Percentiles rank a stretch among this genome's conserved stretches.
Conservation (phyloP, 2,113 vertebrate species). For the Silurus asotus region DNA sequence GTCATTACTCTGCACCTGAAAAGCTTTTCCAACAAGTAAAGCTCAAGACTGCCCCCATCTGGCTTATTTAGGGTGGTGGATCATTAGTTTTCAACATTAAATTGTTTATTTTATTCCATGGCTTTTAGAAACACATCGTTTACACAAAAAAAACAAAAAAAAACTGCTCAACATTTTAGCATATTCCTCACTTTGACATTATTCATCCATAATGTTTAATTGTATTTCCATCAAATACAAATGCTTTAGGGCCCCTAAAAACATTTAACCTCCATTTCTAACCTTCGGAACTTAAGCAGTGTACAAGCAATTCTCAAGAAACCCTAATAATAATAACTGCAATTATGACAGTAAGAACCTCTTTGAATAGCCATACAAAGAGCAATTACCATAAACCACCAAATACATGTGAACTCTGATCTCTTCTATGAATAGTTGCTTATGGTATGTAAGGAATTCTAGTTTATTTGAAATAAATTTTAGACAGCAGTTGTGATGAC, state of each 20-base stretch:
- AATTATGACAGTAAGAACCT: background rate
- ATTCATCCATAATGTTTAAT: too few relatives aligned
- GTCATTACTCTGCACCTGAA: constrained; percentile 29
- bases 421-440: background rate
- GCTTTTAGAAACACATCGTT: too few relatives aligned
- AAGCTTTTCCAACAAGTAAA: constrained; percentile 40
- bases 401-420: background rate
- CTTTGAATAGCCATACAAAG: background rate
- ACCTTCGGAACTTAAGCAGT: background rate
- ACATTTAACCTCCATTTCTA: background rate
- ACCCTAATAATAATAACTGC: background rate
- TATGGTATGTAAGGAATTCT: too few relatives aligned
- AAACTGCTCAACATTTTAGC: too few relatives aligned
- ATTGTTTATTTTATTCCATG: background rate
- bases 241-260: too few relatives aligned
- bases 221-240: too few relatives aligned
- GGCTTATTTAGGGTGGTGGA: constrained; percentile 41
- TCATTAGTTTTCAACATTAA: background rate
- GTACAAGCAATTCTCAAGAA: background rate
- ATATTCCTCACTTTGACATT: too few relatives aligned
- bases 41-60: constrained; percentile 68
- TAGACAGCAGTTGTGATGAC: background rate
- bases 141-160: too few relatives aligned
- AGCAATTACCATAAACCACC: background rate
- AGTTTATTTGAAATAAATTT: background rate